A percentile compares a stretch with the other conserved stretches of the same genome.
Conservation (phyloP, 2,113 vertebrate genomes). For the Tetraodon nigroviridis region DNA sequence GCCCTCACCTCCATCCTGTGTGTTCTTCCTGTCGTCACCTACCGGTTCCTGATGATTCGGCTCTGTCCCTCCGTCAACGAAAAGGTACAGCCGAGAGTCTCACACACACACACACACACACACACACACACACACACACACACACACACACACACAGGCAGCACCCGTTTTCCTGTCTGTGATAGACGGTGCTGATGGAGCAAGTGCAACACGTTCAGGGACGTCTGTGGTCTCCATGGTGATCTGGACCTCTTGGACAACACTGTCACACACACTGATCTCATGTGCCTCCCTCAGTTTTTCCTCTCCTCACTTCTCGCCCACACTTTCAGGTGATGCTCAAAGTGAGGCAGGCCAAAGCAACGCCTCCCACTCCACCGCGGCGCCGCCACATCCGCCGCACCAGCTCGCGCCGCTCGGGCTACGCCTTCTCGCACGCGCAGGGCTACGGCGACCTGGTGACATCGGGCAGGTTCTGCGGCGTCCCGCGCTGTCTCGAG, state of each 20-base stretch:
- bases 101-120: too few species aligned
- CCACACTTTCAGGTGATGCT: slow-evolving; percentile 73
- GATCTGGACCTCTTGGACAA: too few species aligned
- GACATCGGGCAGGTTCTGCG: slow-evolving; percentile 83
- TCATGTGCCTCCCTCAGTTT: too few species aligned
- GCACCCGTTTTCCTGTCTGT: too few species aligned
- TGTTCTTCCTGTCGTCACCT: slow-evolving; percentile 79
- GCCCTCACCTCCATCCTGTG: slow-evolving; percentile 84
- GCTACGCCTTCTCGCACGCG: slow-evolving; percentile 92
- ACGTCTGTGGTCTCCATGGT: too few species aligned
- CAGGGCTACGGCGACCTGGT: slow-evolving; percentile 91
- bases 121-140: too few species aligned
- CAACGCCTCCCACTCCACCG: slow-evolving; percentile 59
- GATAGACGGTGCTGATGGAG: too few species aligned
- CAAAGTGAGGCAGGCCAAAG: slow-evolving; percentile 78
- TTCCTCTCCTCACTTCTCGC: neutral
- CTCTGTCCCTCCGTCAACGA: slow-evolving; percentile 81
- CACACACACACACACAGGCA: too few species aligned
- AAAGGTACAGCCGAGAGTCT: slow-evolving; percentile 71
- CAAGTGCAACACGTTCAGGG: too few species aligned
- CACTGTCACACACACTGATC: too few species aligned
- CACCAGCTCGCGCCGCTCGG: slow-evolving; percentile 80
- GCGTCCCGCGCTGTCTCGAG: slow-evolving; percentile 36
- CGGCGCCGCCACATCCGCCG: slow-evolving; percentile 67
- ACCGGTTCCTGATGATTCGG: slow-evolving; percentile 79